These are phyloP conservation scores for Pachyrhynchus sulphureomaculatus DNA, from an alignment of 1,140 invertebrate genomes.

Conservation along the genomic window DNA sequence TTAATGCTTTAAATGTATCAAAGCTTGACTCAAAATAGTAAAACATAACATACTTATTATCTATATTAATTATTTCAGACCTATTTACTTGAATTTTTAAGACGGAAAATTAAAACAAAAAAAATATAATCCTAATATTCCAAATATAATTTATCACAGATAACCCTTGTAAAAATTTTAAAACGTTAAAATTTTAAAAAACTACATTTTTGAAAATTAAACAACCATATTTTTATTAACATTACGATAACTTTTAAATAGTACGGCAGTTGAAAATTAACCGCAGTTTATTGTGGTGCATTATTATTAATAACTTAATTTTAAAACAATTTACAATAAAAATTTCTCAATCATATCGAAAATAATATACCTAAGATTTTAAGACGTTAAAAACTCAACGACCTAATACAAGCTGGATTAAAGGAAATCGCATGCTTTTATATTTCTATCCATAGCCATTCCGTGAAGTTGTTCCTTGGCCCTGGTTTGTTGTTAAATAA, in stretches of 20 bases:
- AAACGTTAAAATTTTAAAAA: conserved; percentile 16
- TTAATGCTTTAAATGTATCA: conserved; percentile 1
- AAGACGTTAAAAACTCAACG: too few relatives aligned
- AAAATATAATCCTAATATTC: conserved; percentile 39
- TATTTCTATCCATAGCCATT: too few relatives aligned
- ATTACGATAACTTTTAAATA: not conserved
- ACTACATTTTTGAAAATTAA: conserved; percentile 12
- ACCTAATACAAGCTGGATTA: too few relatives aligned
- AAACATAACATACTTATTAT: not conserved
- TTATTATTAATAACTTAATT: too few relatives aligned
- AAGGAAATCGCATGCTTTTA: too few relatives aligned
- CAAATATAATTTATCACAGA: conserved; percentile 46
- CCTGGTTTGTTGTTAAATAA: too few relatives aligned
- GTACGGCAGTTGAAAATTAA: not conserved
- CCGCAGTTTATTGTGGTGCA: too few relatives aligned
- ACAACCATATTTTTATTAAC: conserved; percentile 10
- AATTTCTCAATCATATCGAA: too few relatives aligned
- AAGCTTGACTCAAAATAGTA: not conserved
- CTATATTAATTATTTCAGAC: conserved; percentile 15
- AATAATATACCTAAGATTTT: too few relatives aligned
- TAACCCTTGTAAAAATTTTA: conserved; percentile 37
- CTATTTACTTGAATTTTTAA: conserved; percentile 1
- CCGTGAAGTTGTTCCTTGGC: too few relatives aligned
- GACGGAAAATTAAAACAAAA: conserved; percentile 27
- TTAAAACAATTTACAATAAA: too few relatives aligned